Evolutionary conservation across 2,888 invertebrate species (phyloP).

Genomic region (Dione vanillae): DNA sequence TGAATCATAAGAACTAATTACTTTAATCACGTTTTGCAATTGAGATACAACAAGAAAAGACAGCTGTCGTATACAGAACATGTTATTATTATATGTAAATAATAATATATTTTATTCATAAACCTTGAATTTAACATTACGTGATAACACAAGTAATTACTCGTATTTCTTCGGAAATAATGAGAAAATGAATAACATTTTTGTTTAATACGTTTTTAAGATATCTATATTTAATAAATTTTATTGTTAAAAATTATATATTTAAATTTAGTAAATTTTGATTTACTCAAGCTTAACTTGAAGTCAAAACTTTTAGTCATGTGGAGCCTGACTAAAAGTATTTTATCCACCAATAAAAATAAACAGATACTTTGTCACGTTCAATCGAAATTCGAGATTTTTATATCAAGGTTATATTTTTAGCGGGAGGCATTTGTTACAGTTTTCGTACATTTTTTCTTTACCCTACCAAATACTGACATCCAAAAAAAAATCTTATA

Average conservation of each 20-base stretch:
- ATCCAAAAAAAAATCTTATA: no score
- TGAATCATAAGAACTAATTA: slow-evolving; percentile 31
- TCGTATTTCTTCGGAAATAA: background rate
- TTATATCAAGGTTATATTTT: background rate
- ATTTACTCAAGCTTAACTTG: background rate
- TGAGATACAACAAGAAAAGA: slow-evolving; percentile 31
- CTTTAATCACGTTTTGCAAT: slow-evolving; percentile 40
- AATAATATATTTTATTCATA: slow-evolving; percentile 10
- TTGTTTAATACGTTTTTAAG: no score
- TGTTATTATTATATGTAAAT: slow-evolving; percentile 17
- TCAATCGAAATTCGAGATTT: background rate
- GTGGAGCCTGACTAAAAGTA: no score
- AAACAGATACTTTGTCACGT: background rate
- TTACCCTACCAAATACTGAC: no score
- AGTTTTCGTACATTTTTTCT: no score
- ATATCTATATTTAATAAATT: no score
- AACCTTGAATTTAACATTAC: background rate
- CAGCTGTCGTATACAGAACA: slow-evolving; percentile 22
- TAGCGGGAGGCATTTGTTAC: background rate
- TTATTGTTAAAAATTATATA: background rate
- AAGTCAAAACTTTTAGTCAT: background rate
- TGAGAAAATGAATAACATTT: background rate
- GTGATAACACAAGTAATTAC: background rate
- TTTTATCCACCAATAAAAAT: background rate
- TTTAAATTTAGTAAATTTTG: background rate